phyloP scores from a whole-genome alignment of 2,113 vertebrate species.

The Nansenia antarctica region DNA sequence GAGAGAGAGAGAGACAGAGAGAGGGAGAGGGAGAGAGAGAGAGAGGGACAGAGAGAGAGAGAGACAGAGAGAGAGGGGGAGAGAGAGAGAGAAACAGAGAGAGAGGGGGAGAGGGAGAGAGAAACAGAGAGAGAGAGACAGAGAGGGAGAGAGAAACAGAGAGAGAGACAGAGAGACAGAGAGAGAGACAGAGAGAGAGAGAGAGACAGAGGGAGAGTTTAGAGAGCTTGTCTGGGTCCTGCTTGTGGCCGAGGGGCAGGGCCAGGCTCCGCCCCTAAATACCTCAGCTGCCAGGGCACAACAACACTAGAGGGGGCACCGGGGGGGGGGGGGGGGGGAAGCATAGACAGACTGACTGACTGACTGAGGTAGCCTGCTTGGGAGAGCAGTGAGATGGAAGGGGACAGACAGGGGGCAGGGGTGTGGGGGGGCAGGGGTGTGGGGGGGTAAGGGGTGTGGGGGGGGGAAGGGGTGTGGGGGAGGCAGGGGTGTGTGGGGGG shows the following conservation, averaged over 20 bases:
- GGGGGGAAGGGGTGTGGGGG: too few relatives aligned
- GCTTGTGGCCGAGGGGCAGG: constrained; percentile 32
- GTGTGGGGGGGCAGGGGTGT: too few relatives aligned
- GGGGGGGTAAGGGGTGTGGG: too few relatives aligned
- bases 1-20: constrained; percentile 21
- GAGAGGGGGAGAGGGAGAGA: constrained; percentile 5
- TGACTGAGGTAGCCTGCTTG: constrained; percentile 3
- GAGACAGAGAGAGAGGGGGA: constrained; percentile 5
- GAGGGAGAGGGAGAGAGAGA: constrained; percentile 36
- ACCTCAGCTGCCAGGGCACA: constrained; percentile 44
- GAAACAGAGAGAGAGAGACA: constrained; percentile 22
- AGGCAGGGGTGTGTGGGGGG: background rate
- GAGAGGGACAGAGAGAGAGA: background rate
- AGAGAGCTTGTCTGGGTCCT: constrained; percentile 32
- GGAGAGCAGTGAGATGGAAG: background rate
- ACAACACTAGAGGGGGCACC: constrained; percentile 10
- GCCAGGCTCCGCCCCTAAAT: constrained; percentile 48
- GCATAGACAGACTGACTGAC: constrained; percentile 5
- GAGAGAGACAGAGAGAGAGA: constrained; percentile 5
- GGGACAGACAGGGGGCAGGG: too few relatives aligned
- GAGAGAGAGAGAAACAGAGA: constrained; percentile 8
- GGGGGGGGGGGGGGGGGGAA: constrained; percentile 5
- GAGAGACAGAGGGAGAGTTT: constrained; percentile 12
- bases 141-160: constrained; percentile 40
- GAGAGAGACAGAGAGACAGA: background rate